A percentile compares a stretch with the other conserved stretches of the same genome.
These are phyloP conservation scores for Rhyacichthys aspro DNA, from an alignment of 2,797 vertebrate species.

Conservation along the genomic window DNA sequence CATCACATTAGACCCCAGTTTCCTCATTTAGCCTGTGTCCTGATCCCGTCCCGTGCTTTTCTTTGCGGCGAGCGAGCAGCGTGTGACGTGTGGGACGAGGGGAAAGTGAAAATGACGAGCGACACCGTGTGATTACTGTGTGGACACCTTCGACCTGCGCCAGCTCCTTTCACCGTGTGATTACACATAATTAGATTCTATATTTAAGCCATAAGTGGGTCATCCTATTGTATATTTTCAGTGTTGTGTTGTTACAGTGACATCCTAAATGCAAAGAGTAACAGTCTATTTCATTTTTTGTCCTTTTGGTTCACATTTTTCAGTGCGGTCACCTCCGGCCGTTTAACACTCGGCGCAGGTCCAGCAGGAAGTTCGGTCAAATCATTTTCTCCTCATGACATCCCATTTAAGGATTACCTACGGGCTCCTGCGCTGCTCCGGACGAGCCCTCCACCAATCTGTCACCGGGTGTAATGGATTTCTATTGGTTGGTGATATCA, in stretches of 20 bases:
- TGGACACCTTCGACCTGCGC: background rate
- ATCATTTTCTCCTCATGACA: constrained; percentile 56
- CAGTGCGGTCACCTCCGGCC: constrained; percentile 38
- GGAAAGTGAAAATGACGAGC: too few species aligned
- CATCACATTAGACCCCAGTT: too few species aligned
- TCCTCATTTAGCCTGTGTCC: too few species aligned
- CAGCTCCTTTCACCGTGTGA: background rate
- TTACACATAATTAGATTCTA: background rate
- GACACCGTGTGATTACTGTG: background rate
- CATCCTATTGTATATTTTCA: background rate
- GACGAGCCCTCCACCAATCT: constrained; percentile 52
- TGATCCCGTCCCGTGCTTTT: too few species aligned
- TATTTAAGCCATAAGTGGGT: background rate
- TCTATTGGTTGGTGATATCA: constrained; percentile 48
- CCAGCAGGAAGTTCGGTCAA: constrained; percentile 38
- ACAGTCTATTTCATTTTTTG: too few species aligned
- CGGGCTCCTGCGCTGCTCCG: constrained; percentile 43
- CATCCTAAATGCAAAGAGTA: too few species aligned
- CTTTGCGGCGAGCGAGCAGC: too few species aligned
- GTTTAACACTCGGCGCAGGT: constrained; percentile 28
- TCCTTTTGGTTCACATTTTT: constrained; percentile 3
- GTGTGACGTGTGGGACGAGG: too few species aligned
- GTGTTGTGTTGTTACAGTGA: background rate
- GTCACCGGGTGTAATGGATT: constrained; percentile 59
- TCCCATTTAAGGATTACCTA: constrained; percentile 61